Base-by-base conservation (phyloP, 2,888 invertebrate species). In the Nymphalis c-album region DNA sequence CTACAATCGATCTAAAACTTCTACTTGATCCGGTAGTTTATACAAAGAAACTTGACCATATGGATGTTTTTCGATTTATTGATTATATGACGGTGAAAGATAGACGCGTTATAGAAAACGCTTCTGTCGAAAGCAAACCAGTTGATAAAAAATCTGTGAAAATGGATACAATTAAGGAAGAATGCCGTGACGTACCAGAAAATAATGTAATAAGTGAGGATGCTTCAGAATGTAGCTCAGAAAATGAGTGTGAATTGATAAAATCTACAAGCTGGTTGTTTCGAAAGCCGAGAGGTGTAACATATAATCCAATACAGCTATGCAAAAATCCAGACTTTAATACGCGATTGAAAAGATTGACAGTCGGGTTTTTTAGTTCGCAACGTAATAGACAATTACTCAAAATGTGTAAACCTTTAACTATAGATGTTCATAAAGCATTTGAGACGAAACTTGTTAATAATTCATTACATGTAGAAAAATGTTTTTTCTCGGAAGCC, bases 281-380 rank as follows among this genome's bases (percentile, higher is more conserved):
- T 45, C 79, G 84, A 74, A 91, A 91, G 77, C 91, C 90, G 1
- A 80, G 76, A 71, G 77, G 78, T 63, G 82, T 84, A n/a, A 77
- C 67, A 2, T 91, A 91, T 60, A 83, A 86, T 72, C 85, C 87
- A 0, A 85, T 89, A 75, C 79, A 85, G 47, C 64, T 92, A 6
- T 89, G 90, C 68, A 91, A 90, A 76, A 92, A 92, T 77, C 91
- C 91, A 1, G 91, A 92, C 74, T 92, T 91, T 63, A 92, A 91
- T 70, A 90, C 88, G 6, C 78, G 86, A 45, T 74, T 92, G 10
- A 90, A 86, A 75, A 78, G 90, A 63, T 73, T 92, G 51, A 83
- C 81, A 0, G 79, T 80, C 6, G 85, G 89, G 1, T 92, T 92
- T 72, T 83, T 87, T 50, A 83, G 79, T 72, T 84, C 79, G 0